Evolutionary conservation across 2,113 vertebrate species (phyloP).

Genomic region (Pangasianodon gigas): DNA sequence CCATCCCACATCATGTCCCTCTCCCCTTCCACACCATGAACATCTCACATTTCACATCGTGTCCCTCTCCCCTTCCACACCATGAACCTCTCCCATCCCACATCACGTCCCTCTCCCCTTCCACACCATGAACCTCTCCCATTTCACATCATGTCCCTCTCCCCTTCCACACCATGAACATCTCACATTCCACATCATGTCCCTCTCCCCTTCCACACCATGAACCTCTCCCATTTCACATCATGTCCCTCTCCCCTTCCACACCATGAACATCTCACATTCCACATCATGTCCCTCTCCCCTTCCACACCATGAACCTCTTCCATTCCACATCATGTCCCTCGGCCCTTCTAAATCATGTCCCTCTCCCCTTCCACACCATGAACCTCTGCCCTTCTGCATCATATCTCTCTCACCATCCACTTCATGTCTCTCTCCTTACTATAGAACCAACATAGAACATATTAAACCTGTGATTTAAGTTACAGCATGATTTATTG

Average conservation of each 20-base stretch:
- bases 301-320: not conserved
- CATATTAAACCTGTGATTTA: not conserved
- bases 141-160: not conserved
- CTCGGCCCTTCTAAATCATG: not conserved
- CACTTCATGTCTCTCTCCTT: not conserved
- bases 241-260: not conserved
- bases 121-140: not conserved
- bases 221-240: not conserved
- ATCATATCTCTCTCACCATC: not conserved
- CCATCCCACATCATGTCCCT: not conserved
- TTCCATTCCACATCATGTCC: not conserved
- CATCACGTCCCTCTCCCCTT: not conserved
- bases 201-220: not conserved
- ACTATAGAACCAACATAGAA: not conserved
- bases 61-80: not conserved
- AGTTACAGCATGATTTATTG: not conserved
- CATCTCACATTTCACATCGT: not conserved
- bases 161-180: not conserved
- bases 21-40: not conserved
- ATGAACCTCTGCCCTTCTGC: not conserved
- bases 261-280: not conserved
- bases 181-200: not conserved
- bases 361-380: not conserved
- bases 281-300: not conserved
- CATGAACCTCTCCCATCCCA: not conserved